Conservation (phyloP, 2,888 invertebrate genomes). For the Gari tellinella region DNA sequence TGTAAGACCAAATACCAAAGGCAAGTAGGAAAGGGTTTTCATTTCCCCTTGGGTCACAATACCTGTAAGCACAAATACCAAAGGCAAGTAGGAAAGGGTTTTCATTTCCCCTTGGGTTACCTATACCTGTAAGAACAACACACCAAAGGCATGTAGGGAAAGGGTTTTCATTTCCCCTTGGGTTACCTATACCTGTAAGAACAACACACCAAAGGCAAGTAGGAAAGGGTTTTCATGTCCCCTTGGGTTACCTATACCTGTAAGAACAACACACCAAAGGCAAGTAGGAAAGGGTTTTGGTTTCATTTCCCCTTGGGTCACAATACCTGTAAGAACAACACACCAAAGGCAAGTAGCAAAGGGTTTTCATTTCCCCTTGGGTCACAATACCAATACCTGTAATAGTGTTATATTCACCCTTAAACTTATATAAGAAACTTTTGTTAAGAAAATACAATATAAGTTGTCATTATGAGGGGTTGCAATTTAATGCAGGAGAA, state of each 20-base stretch:
- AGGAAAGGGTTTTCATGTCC: slow-evolving; percentile 99
- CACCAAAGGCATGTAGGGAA: slow-evolving; percentile 96
- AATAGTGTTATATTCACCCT: too few species aligned
- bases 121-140: slow-evolving; percentile 91
- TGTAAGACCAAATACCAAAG: slow-evolving; percentile 92
- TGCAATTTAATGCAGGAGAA: too few species aligned
- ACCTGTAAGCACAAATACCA: too few species aligned
- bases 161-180: slow-evolving; percentile 98
- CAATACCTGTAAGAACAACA: slow-evolving; percentile 96
- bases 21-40: slow-evolving; percentile 98
- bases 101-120: slow-evolving; percentile 98
- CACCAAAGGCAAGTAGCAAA: slow-evolving; percentile 95
- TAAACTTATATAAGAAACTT: too few species aligned
- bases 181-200: slow-evolving; percentile 99
- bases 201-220: slow-evolving; percentile 95
- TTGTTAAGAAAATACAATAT: too few species aligned
- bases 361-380: slow-evolving; percentile 99
- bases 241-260: slow-evolving; percentile 98
- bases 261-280: slow-evolving; percentile 91
- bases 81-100: slow-evolving; percentile 97
- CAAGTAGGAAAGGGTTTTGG: slow-evolving; percentile 97
- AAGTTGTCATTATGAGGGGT: too few species aligned
- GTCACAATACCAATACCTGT: slow-evolving; percentile 98
- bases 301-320: slow-evolving; percentile 98
- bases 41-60: slow-evolving; percentile 97